These are phyloP conservation scores for Diplodus puntazzo DNA, from an alignment of 2,797 vertebrate genomes.

Conservation along the genomic window DNA sequence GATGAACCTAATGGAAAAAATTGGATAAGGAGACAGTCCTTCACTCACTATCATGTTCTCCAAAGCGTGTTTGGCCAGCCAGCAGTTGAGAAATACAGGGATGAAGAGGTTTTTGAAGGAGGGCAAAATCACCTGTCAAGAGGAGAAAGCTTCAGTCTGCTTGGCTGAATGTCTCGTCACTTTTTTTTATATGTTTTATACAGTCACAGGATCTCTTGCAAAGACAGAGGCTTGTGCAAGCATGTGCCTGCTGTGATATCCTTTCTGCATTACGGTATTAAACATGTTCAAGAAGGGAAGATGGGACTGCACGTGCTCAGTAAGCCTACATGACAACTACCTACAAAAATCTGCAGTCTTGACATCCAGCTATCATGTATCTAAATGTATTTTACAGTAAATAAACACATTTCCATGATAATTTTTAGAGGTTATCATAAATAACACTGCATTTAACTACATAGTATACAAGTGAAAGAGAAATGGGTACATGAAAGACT, in stretches of 20 bases:
- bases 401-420: too few species aligned
- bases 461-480: too few species aligned
- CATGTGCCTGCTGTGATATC: slow-evolving; percentile 5
- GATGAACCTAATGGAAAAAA: slow-evolving; percentile 36
- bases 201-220: slow-evolving; percentile 20
- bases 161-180: background rate
- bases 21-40: slow-evolving; percentile 9
- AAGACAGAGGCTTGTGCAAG: background rate
- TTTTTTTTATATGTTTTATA: slow-evolving; percentile 7
- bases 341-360: too few species aligned
- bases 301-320: slow-evolving; percentile 18
- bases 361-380: too few species aligned
- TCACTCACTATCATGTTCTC: slow-evolving; percentile 90
- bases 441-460: too few species aligned
- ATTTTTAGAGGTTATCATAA: too few species aligned
- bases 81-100: slow-evolving; percentile 91
- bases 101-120: slow-evolving; percentile 89
- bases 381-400: too few species aligned
- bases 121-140: slow-evolving; percentile 86
- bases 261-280: background rate
- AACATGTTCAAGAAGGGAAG: background rate
- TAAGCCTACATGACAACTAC: background rate
- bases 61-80: slow-evolving; percentile 89
- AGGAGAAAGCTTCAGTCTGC: slow-evolving; percentile 45
- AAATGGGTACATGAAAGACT: too few species aligned